Base-by-base conservation (phyloP, 2,113 vertebrate genomes). In the Cricetomys ansorgei region DNA sequence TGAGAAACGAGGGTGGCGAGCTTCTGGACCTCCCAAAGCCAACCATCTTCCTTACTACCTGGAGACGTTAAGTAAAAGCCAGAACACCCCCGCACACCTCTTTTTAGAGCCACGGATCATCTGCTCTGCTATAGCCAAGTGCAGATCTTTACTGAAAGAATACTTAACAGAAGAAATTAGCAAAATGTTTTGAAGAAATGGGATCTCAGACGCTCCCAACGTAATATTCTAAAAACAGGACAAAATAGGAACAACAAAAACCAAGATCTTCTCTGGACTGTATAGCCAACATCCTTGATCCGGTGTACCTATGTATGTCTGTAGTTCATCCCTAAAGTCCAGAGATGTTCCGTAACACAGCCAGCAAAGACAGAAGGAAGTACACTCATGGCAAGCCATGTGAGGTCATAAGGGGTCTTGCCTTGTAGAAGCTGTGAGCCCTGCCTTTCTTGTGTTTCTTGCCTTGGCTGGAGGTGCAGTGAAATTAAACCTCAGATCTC, bases 151-250 rank as follows among this genome's bases (percentile, higher is more conserved):
- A 37, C 13, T 85, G 65, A 91, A 94, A 40, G 57, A 84, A 86
- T 40, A 85, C n/a, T 55, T 72, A 48, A 59, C 67, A 37, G 65
- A 67, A 95, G 19, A 76, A 80, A 69, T 72, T 45, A 37, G 16
- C 50, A 19, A 48, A 62, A 77, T 93, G 79, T 45, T 95, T 88
- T 55, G 50, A 93, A n/a, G 37, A 40, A 55, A 94, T 91, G 73
- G 84, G 89, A 92, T 62, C n/a, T 72, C 88, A 92, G 53, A 72
- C 10, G 25, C 21, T 79, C 4, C 67, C 31, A 0, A 13, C n/a
- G 75, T 45, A 59, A 64, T 77, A 17, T 40, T 80, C 67, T 59
- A 48, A 64, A 88, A 27, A 34, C 17, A 67, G 3, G 34, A 17
- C n/a, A 29, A 43, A 88, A 40, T 15, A 59, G 37, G 40, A n/a